phyloP scores from a whole-genome alignment of 2,113 vertebrate genomes.

The Chlorocebus sabaeus region DNA sequence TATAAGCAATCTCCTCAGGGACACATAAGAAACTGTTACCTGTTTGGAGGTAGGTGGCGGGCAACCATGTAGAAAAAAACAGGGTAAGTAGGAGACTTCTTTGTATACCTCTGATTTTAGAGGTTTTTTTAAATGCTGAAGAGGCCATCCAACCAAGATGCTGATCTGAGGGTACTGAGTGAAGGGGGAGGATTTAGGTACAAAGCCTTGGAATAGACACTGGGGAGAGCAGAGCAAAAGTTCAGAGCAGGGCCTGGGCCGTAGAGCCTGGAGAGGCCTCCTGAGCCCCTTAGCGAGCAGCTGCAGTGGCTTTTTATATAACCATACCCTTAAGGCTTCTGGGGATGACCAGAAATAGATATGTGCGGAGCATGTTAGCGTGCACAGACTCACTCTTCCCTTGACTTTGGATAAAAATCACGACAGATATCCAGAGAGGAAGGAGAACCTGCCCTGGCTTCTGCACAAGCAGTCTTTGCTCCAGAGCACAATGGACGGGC shows the following conservation, averaged over 20 bases:
- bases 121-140: not conserved
- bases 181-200: not conserved
- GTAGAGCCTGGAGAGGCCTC: not conserved
- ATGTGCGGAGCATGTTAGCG: not conserved
- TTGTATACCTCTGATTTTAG: not conserved
- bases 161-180: not conserved
- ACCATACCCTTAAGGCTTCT: constrained; percentile 41
- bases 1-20: not conserved
- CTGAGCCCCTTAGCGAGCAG: not conserved
- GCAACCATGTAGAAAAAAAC: not conserved
- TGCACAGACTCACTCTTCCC: not conserved
- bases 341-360: constrained; percentile 44
- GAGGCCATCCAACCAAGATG: not conserved
- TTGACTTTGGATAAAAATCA: not conserved
- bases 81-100: not conserved
- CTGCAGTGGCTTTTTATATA: constrained; percentile 29
- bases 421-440: not conserved
- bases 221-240: not conserved
- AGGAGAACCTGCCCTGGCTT: not conserved
- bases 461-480: not conserved
- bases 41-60: not conserved
- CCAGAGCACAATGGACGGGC: not conserved
- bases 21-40: not conserved
- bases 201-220: not conserved
- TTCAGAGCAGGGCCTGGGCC: not conserved